Conservation (phyloP, 2,888 invertebrate species). For the Ligdia adustata region DNA sequence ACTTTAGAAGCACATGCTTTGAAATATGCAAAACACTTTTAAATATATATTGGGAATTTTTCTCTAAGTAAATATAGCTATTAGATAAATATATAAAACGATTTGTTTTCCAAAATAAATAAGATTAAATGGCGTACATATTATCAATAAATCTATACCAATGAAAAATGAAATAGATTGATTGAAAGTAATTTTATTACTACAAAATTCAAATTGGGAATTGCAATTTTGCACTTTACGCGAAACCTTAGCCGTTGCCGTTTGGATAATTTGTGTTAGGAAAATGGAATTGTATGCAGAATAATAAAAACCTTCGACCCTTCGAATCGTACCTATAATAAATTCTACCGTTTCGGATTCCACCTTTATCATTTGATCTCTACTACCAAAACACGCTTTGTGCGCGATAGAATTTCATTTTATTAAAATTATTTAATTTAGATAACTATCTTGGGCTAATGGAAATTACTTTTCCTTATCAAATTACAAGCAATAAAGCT, state of each 20-base stretch:
- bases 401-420: constrained; percentile 24
- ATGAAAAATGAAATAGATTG: background rate
- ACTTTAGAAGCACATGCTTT: no score
- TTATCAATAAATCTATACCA: no score
- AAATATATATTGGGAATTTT: no score
- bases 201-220: constrained; percentile 39
- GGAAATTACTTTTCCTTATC: background rate
- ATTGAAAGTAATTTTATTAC: constrained; percentile 6
- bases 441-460: constrained; percentile 10
- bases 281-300: constrained; percentile 80
- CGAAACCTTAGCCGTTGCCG: constrained; percentile 70
- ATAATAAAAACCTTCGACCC: constrained; percentile 79
- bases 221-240: constrained; percentile 72
- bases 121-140: no score
- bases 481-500: background rate
- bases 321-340: constrained; percentile 68
- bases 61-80: no score
- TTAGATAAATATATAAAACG: no score
- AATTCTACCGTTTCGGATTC: constrained; percentile 64
- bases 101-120: no score
- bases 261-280: constrained; percentile 78
- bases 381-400: constrained; percentile 48
- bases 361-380: constrained; percentile 54
- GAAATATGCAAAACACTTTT: no score
- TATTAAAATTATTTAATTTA: constrained; percentile 18